These are phyloP conservation scores for Drosophila phalerata DNA, from an alignment of 2,888 invertebrate genomes.

Conservation along the genomic window DNA sequence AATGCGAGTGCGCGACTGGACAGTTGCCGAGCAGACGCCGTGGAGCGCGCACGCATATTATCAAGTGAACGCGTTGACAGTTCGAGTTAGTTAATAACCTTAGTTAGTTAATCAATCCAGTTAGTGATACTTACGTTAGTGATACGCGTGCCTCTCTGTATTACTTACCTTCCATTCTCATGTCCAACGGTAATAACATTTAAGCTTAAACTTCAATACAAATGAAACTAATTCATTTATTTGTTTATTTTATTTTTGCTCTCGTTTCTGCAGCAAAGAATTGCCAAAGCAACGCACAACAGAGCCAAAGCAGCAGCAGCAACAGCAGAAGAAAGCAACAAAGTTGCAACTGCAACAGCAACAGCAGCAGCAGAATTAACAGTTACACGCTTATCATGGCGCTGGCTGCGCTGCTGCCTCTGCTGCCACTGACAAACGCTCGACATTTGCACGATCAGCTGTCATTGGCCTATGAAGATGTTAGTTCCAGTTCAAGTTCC, in stretches of 20 bases:
- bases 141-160: not conserved
- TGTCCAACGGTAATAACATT: conserved; percentile 42
- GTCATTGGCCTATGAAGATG: conserved; percentile 47
- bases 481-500: not conserved
- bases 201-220: too few relatives aligned
- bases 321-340: conserved; percentile 15
- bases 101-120: conserved; percentile 5
- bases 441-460: conserved; percentile 61
- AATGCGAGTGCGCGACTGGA: conserved; percentile 52
- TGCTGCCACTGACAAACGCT: conserved; percentile 57
- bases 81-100: not conserved
- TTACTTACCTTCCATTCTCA: conserved; percentile 14
- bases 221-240: too few relatives aligned
- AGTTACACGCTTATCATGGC: conserved; percentile 52
- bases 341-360: conserved; percentile 9
- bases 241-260: not conserved
- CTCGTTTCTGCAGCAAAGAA: conserved; percentile 45
- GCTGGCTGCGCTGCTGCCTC: conserved; percentile 50
- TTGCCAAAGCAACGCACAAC: conserved; percentile 38
- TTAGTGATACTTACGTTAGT: not conserved
- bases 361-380: conserved; percentile 26
- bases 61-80: conserved; percentile 12
- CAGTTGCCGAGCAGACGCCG: conserved; percentile 49
- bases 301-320: conserved; percentile 39
- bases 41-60: conserved; percentile 44